Evolutionary conservation across 2,888 invertebrate genomes (phyloP).

Genomic region (Acronicta alni): DNA sequence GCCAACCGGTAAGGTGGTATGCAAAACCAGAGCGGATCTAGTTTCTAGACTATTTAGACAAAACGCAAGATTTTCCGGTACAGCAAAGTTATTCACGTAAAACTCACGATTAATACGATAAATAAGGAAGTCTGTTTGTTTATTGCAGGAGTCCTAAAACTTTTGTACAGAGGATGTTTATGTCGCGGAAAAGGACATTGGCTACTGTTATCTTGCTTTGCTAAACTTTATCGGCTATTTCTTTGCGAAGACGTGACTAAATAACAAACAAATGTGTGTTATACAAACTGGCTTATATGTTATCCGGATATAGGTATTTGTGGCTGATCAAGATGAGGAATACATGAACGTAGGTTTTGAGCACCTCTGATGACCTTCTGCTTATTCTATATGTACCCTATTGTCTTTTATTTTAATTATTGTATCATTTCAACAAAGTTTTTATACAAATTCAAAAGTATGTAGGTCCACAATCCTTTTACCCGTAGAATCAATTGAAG

Average conservation of each 20-base stretch:
- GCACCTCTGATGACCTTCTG: too few species aligned
- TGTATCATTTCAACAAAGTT: too few species aligned
- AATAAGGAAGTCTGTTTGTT: constrained; percentile 42
- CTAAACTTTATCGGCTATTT: constrained; percentile 46
- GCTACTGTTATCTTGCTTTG: constrained; percentile 47
- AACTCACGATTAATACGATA: constrained; percentile 36
- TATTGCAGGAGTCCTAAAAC: constrained; percentile 43
- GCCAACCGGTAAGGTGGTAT: too few species aligned
- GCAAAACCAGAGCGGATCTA: background rate
- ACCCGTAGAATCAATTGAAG: constrained; percentile 46
- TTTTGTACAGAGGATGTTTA: constrained; percentile 45
- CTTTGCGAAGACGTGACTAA: constrained; percentile 46
- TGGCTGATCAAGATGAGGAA: too few species aligned
- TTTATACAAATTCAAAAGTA: background rate
- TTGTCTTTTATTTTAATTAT: too few species aligned
- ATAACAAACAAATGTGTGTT: constrained; percentile 33
- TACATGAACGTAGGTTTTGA: too few species aligned
- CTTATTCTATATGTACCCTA: too few species aligned
- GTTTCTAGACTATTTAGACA: constrained; percentile 9
- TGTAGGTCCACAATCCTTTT: constrained; percentile 53
- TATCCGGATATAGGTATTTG: background rate
- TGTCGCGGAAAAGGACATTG: constrained; percentile 38
- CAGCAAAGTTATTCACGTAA: constrained; percentile 28
- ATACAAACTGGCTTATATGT: constrained; percentile 9
- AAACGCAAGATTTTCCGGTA: constrained; percentile 11